These are phyloP conservation scores for Allolobophora icterica DNA, from an alignment of 2,888 invertebrate species.

Conservation along the genomic window DNA sequence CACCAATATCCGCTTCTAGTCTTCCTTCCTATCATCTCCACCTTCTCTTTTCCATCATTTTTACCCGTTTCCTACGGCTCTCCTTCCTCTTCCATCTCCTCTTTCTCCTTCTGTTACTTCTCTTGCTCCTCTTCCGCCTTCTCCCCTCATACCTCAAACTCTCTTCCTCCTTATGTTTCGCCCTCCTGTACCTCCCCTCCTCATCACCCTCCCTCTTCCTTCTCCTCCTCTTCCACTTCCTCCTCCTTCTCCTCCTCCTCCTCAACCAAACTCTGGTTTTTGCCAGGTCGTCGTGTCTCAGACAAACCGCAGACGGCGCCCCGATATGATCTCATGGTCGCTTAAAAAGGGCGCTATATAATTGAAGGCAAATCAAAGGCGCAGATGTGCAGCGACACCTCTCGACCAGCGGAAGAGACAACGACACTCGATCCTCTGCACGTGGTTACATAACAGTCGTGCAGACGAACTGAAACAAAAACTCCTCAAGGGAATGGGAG, in stretches of 20 bases:
- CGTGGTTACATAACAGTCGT: not conserved
- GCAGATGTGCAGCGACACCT: not conserved
- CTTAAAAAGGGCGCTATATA: not conserved
- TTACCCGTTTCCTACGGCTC: too few species aligned
- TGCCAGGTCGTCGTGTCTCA: not conserved
- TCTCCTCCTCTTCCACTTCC: too few species aligned
- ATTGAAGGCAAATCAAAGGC: not conserved
- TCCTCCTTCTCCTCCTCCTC: not conserved
- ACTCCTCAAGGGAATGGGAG: not conserved
- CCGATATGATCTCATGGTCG: not conserved
- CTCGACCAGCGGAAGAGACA: not conserved
- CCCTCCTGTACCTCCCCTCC: too few species aligned
- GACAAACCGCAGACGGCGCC: not conserved
- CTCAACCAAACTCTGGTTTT: not conserved
- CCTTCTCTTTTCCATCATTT: too few species aligned
- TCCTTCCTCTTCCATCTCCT: too few species aligned
- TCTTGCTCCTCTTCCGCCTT: too few species aligned
- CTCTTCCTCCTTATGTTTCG: too few species aligned
- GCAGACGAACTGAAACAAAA: not conserved
- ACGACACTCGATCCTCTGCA: not conserved
- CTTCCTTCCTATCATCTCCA: too few species aligned
- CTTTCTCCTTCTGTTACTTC: too few species aligned
- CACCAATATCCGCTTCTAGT: too few species aligned
- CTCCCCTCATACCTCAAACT: too few species aligned
- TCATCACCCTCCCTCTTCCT: too few species aligned